Evolutionary conservation across 1,140 invertebrate species (phyloP).

Genomic region (Bradynema listronoti): DNA sequence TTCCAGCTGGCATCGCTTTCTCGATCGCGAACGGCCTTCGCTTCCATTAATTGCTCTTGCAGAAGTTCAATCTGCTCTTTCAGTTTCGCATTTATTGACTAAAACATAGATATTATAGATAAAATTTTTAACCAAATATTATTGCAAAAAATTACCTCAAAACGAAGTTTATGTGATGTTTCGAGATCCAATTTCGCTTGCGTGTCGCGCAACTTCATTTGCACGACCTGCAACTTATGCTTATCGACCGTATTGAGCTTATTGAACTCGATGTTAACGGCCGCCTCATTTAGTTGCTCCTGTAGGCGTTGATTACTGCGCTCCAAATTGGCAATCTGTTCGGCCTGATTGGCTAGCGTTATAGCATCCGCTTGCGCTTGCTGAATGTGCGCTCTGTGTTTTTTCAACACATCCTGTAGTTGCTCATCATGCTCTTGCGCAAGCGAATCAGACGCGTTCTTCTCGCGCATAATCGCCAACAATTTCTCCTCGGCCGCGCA

Average conservation of each 20-base stretch:
- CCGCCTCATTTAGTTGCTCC: conserved; percentile 13
- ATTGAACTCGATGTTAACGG: conserved; percentile 11
- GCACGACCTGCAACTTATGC: conserved; percentile 13
- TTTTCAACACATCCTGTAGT: conserved; percentile 12
- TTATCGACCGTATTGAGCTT: conserved; percentile 13
- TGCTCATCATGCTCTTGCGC: conserved; percentile 24
- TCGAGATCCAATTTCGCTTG: conserved; percentile 15
- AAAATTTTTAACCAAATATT: background rate
- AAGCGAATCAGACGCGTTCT: background rate
- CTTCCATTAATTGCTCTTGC: conserved; percentile 13
- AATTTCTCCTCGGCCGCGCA: conserved; percentile 17
- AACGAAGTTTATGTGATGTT: conserved; percentile 9
- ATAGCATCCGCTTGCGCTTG: conserved; percentile 13
- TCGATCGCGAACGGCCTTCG: conserved; percentile 1
- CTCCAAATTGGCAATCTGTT: conserved; percentile 16
- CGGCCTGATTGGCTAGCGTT: conserved; percentile 8
- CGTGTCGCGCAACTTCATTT: conserved; percentile 11
- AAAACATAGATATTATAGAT: background rate
- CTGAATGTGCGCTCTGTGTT: conserved; percentile 19
- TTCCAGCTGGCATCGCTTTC: conserved; percentile 1
- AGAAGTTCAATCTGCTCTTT: conserved; percentile 15
- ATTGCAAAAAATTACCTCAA: conserved; percentile 3
- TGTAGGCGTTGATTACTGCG: conserved; percentile 11
- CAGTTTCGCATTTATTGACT: conserved; percentile 10
- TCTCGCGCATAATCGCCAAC: conserved; percentile 6